phyloP scores from a whole-genome alignment of 1,140 invertebrate genomes.

The Paramacrobiotus metropolitanus region DNA sequence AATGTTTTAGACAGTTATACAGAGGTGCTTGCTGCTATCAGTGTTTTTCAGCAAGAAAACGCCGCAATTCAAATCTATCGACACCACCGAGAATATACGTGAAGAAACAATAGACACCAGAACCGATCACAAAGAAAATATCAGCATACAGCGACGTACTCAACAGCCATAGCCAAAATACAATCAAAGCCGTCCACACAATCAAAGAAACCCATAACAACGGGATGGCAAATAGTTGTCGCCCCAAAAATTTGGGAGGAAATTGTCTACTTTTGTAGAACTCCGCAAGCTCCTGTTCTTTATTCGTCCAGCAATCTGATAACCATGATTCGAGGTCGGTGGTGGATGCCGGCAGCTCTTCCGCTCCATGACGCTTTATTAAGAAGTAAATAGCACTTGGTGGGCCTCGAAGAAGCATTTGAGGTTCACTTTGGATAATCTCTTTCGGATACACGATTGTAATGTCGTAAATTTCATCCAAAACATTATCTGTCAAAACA shows the following conservation, averaged over 20 bases:
- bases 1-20: no score
- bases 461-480: slow-evolving; percentile 50
- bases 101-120: neutral
- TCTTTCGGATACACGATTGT: slow-evolving; percentile 45
- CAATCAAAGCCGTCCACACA: neutral
- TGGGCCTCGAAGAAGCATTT: slow-evolving; percentile 36
- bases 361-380: slow-evolving; percentile 35
- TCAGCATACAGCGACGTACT: neutral
- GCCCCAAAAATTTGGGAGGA: neutral
- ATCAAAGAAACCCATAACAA: neutral
- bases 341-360: slow-evolving; percentile 27
- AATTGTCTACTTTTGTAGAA: slow-evolving; percentile 22
- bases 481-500: slow-evolving; percentile 25
- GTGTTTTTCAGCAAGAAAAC: neutral
- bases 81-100: neutral
- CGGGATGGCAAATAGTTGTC: neutral
- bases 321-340: slow-evolving; percentile 36
- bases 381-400: slow-evolving; percentile 47
- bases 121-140: neutral
- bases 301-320: slow-evolving; percentile 40
- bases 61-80: neutral
- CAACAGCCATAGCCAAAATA: neutral
- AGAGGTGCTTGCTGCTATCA: no score
- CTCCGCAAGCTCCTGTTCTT: slow-evolving; percentile 34
- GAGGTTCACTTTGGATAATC: slow-evolving; percentile 40